A percentile compares a stretch with the other conserved stretches of the same genome.
Conservation (phyloP, 35 echinoderm and acorn worm species). For the Apostichopus japonicus region DNA sequence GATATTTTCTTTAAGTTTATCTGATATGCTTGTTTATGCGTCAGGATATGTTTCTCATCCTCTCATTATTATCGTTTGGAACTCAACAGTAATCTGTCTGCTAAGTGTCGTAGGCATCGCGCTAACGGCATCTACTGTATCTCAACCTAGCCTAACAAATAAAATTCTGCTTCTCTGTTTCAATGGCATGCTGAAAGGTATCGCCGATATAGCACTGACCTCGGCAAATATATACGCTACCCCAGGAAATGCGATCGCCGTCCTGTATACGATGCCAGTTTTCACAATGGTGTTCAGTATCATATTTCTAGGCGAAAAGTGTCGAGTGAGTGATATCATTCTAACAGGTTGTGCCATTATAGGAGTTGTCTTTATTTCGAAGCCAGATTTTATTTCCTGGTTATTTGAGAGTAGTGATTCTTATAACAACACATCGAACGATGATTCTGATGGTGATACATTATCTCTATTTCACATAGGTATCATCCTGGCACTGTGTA, state of each 20-base stretch:
- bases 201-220: background rate
- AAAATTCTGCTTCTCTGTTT: background rate
- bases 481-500: background rate
- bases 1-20: background rate
- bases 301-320: background rate
- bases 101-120: background rate
- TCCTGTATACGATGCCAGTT: conserved; percentile 3
- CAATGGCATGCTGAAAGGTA: background rate
- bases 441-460: background rate
- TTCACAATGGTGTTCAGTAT: background rate
- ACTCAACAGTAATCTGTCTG: background rate
- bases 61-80: background rate
- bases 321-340: background rate
- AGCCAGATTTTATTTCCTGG: background rate
- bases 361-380: background rate
- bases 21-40: background rate
- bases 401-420: background rate
- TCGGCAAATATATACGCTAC: background rate
- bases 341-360: background rate
- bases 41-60: background rate
- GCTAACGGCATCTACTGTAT: background rate
- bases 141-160: background rate
- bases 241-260: background rate
- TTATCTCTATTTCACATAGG: too few relatives aligned
- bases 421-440: background rate